phyloP scores from a whole-genome alignment of 1,140 invertebrate species.

The Pachypsylla venusta region DNA sequence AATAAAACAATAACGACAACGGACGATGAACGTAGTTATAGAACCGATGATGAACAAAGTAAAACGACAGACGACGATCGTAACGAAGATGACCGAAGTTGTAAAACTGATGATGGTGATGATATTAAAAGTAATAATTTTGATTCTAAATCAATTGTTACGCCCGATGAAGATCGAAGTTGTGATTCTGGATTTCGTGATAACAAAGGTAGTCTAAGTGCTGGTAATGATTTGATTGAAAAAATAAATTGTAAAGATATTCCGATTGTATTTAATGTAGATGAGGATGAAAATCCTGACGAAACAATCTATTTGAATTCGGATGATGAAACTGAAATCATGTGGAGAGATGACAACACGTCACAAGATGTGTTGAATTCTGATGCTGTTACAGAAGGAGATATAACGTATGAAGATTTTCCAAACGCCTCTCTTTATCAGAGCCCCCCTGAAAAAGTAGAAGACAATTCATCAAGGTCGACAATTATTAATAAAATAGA shows the following conservation, averaged over 20 bases:
- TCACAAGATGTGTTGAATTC: too few relatives aligned
- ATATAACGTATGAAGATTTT: too few relatives aligned
- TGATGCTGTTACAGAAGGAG: too few relatives aligned
- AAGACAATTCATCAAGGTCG: too few relatives aligned
- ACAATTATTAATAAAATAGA: too few relatives aligned
- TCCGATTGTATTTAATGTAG: conserved; percentile 7
- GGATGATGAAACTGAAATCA: too few relatives aligned
- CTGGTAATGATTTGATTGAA: not conserved
- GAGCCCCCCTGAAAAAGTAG: too few relatives aligned
- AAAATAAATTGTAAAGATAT: too few relatives aligned
- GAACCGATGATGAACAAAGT: not conserved
- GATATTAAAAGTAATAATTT: conserved; percentile 22
- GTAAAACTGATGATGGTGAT: not conserved
- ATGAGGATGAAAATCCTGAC: conserved; percentile 3
- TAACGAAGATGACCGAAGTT: not conserved
- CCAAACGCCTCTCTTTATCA: too few relatives aligned
- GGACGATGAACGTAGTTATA: not conserved
- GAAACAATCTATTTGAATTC: too few relatives aligned
- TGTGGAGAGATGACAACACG: too few relatives aligned
- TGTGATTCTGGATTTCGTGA: conserved; percentile 39
- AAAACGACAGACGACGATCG: conserved; percentile 29
- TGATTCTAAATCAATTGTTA: conserved; percentile 25
- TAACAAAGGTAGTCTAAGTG: conserved; percentile 32
- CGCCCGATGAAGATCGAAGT: conserved; percentile 38
- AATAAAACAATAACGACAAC: too few relatives aligned